These are phyloP conservation scores for Chrysomela aeneicollis DNA, from an alignment of 2,888 invertebrate species.

Conservation along the genomic window DNA sequence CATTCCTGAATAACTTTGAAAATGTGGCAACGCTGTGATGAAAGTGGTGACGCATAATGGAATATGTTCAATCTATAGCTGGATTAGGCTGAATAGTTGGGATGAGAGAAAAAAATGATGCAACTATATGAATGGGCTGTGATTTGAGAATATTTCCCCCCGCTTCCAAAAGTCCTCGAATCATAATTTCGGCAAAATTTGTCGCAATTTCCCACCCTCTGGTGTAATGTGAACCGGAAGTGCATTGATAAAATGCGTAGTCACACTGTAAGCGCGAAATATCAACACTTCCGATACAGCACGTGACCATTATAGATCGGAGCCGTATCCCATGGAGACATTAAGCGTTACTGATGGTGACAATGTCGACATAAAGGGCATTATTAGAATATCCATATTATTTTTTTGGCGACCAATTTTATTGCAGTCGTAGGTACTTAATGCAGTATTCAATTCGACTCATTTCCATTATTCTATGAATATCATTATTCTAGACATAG, in stretches of 20 bases:
- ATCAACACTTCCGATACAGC: conserved; percentile 37
- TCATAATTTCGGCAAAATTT: background rate
- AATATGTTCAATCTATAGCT: too few species aligned
- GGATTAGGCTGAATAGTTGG: too few species aligned
- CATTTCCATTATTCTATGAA: too few species aligned
- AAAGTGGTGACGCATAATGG: too few species aligned
- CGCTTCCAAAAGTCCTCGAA: background rate
- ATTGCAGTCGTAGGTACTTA: too few species aligned
- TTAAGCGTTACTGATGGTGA: background rate
- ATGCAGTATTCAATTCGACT: too few species aligned
- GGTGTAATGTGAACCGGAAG: conserved; percentile 28
- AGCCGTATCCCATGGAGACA: background rate
- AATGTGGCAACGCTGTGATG: too few species aligned
- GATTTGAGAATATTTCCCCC: background rate
- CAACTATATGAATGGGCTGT: too few species aligned
- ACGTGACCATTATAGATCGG: conserved; percentile 25
- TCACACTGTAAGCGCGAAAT: conserved; percentile 32
- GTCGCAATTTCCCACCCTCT: conserved; percentile 25
- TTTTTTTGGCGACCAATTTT: background rate
- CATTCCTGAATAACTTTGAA: too few species aligned
- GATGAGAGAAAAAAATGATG: too few species aligned
- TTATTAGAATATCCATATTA: background rate
- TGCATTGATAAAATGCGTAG: conserved; percentile 22
- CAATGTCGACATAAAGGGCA: background rate
- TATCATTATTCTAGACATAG: too few species aligned